phyloP scores from a whole-genome alignment of 2,888 invertebrate genomes.

The Petrophora chlorosata region DNA sequence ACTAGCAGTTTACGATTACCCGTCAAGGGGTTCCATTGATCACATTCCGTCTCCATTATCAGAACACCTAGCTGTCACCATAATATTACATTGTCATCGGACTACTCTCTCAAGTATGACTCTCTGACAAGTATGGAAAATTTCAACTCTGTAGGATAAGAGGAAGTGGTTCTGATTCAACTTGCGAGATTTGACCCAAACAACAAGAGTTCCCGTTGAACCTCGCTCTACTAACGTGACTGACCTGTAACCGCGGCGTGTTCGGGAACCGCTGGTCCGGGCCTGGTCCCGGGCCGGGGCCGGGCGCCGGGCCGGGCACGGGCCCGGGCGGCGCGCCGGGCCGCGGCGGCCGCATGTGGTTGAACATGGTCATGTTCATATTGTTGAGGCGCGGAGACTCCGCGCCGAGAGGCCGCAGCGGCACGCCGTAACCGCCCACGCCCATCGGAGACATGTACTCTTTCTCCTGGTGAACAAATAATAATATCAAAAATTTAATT shows the following conservation, averaged over 20 bases:
- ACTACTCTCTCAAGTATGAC: too few species aligned
- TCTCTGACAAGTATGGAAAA: too few species aligned
- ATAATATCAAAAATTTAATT: too few species aligned
- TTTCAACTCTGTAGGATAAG: too few species aligned
- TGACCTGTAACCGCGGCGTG: slow-evolving; percentile 60
- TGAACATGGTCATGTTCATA: slow-evolving; percentile 33
- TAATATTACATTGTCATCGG: too few species aligned
- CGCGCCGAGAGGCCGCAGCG: slow-evolving; percentile 19
- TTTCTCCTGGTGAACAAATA: slow-evolving; percentile 23
- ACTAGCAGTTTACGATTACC: too few species aligned
- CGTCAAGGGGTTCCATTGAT: too few species aligned
- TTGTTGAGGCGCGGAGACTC: slow-evolving; percentile 15
- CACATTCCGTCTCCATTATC: too few species aligned
- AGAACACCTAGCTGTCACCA: too few species aligned
- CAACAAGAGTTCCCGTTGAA: too few species aligned
- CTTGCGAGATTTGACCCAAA: too few species aligned
- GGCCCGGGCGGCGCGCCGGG: slow-evolving; percentile 20
- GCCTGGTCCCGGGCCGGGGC: slow-evolving; percentile 10
- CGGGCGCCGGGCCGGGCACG: slow-evolving; percentile 1
- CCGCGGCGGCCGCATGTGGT: slow-evolving; percentile 23
- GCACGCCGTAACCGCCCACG: slow-evolving; percentile 29
- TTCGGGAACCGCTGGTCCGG: slow-evolving; percentile 57
- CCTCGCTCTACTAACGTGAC: not conserved
- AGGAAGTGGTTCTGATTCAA: too few species aligned
- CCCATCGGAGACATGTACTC: slow-evolving; percentile 27